Conservation (phyloP, 2,888 invertebrate species). For the Pyralis farinalis region DNA sequence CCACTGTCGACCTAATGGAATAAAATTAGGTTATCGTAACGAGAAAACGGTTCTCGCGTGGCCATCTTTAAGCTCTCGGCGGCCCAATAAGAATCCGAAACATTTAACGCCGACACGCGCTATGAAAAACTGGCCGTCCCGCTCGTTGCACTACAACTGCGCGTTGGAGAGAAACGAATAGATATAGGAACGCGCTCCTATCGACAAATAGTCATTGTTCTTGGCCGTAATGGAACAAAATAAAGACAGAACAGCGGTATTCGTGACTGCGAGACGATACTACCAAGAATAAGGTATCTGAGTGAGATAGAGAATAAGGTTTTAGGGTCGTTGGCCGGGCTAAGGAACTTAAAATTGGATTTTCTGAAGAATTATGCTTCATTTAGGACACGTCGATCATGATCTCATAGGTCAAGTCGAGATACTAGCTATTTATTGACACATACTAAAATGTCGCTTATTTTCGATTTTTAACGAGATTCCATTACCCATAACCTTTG, state of each 20-base stretch:
- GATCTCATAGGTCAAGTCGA: slow-evolving; percentile 33
- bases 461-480: slow-evolving; percentile 13
- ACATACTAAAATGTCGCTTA: slow-evolving; percentile 20
- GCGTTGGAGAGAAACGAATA: slow-evolving; percentile 49
- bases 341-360: slow-evolving; percentile 73
- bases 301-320: slow-evolving; percentile 60
- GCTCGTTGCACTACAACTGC: slow-evolving; percentile 29
- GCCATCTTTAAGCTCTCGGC: slow-evolving; percentile 74
- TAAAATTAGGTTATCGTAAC: slow-evolving; percentile 78
- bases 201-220: slow-evolving; percentile 76
- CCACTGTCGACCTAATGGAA: slow-evolving; percentile 65
- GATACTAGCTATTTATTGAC: slow-evolving; percentile 26
- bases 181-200: slow-evolving; percentile 59
- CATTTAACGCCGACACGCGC: slow-evolving; percentile 46
- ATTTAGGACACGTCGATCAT: slow-evolving; percentile 60
- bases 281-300: slow-evolving; percentile 41
- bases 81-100: slow-evolving; percentile 74
- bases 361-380: slow-evolving; percentile 63
- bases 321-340: slow-evolving; percentile 78
- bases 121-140: slow-evolving; percentile 49
- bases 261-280: slow-evolving; percentile 73
- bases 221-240: slow-evolving; percentile 78
- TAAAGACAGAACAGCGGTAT: slow-evolving; percentile 79
- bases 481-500: slow-evolving; percentile 1
- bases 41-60: slow-evolving; percentile 70